Conservation (phyloP, 2,888 invertebrate species). For the Apodemia zela region DNA sequence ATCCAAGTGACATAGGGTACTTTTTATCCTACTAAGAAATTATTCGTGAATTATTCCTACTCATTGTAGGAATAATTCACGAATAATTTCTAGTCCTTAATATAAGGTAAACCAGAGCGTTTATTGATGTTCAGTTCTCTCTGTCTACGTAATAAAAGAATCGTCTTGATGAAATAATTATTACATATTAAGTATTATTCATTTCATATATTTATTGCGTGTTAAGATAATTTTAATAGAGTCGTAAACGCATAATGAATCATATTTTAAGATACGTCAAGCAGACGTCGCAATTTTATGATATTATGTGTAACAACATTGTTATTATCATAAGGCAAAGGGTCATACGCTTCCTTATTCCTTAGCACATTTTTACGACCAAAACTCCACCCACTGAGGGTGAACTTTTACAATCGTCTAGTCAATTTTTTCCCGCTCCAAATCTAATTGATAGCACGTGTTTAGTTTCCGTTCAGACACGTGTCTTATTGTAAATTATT, state of each 20-base stretch:
- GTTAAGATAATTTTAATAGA: constrained; percentile 7
- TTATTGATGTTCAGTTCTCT: too few species aligned
- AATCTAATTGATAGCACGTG: constrained; percentile 77
- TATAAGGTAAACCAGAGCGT: too few species aligned
- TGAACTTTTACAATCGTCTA: constrained; percentile 47
- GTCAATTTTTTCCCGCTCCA: constrained; percentile 51
- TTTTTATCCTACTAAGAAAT: too few species aligned
- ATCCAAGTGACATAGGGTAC: too few species aligned
- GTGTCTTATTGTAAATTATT: constrained; percentile 65
- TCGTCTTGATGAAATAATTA: not conserved
- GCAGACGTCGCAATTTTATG: constrained; percentile 1
- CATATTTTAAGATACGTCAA: not conserved
- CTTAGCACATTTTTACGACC: not conserved
- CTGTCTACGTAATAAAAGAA: not conserved
- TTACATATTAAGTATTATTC: not conserved
- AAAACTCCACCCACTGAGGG: constrained; percentile 50
- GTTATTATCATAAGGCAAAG: not conserved
- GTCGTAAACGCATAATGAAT: not conserved
- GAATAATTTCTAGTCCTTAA: too few species aligned
- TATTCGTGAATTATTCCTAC: too few species aligned
- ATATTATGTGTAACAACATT: not conserved
- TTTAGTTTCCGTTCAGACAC: constrained; percentile 67
- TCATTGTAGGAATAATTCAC: too few species aligned
- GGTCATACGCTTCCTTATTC: not conserved
- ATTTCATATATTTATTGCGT: not conserved